A percentile compares a stretch with the other conserved stretches of the same genome.
These are phyloP conservation scores for Paramacrobiotus metropolitanus DNA, from an alignment of 1,140 invertebrate species.

Conservation along the genomic window DNA sequence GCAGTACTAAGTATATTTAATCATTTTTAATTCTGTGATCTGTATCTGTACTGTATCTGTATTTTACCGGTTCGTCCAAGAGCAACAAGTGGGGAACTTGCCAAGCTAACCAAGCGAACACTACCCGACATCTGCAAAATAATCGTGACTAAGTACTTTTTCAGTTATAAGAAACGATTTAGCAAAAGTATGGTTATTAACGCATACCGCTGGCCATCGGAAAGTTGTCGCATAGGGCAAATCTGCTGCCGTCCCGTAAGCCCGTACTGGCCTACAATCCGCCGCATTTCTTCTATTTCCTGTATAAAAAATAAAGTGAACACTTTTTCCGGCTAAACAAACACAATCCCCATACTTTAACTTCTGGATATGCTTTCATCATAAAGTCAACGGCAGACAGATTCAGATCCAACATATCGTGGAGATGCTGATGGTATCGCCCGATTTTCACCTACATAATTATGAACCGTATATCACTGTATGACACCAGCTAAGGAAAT, in stretches of 20 bases:
- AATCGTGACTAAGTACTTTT: too few relatives aligned
- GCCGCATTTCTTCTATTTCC: conserved; percentile 94
- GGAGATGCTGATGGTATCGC: conserved; percentile 89
- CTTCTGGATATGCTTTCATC: conserved; percentile 41
- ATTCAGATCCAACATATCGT: conserved; percentile 82
- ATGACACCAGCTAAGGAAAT: too few relatives aligned
- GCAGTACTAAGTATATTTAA: too few relatives aligned
- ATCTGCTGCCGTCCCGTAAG: conserved; percentile 89
- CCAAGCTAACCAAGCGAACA: conserved; percentile 66
- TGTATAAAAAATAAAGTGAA: conserved; percentile 76
- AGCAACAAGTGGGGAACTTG: conserved; percentile 62
- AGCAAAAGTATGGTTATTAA: too few relatives aligned
- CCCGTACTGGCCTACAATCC: conserved; percentile 93
- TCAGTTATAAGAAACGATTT: too few relatives aligned
- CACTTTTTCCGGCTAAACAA: too few relatives aligned
- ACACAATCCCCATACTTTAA: neutral
- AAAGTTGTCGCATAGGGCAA: conserved; percentile 86
- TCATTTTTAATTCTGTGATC: too few relatives aligned
- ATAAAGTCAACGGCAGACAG: conserved; percentile 90
- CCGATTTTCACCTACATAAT: too few relatives aligned
- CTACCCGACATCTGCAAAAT: conserved; percentile 88
- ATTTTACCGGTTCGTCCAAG: conserved; percentile 63
- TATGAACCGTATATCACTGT: too few relatives aligned
- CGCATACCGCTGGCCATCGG: conserved; percentile 94
- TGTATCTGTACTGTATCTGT: too few relatives aligned